Evolutionary conservation across 2,113 vertebrate species (phyloP).

Genomic region (Hucho hucho): DNA sequence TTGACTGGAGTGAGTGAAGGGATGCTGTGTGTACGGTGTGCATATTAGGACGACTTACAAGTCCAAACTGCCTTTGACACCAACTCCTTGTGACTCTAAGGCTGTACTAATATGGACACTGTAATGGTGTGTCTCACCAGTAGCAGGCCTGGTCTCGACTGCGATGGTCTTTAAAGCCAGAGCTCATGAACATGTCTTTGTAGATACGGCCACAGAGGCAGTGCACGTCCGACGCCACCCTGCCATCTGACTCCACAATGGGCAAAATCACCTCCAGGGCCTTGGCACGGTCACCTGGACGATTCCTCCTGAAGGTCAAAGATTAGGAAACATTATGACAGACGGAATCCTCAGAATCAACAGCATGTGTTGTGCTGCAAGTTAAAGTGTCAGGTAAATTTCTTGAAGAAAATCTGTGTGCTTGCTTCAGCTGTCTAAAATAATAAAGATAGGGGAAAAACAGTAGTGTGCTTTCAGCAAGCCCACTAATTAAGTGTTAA

Average conservation of each 20-base stretch:
- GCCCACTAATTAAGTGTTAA: too few species aligned
- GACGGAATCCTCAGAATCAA: too few species aligned
- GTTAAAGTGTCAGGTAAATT: too few species aligned
- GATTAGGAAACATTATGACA: too few species aligned
- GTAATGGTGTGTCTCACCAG: slow-evolving; percentile 72
- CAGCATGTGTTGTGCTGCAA: too few species aligned
- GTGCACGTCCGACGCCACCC: slow-evolving; percentile 81
- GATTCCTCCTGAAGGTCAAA: slow-evolving; percentile 76
- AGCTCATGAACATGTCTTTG: slow-evolving; percentile 89
- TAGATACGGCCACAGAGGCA: slow-evolving; percentile 91
- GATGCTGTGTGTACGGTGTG: neutral
- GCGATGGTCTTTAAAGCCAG: slow-evolving; percentile 70
- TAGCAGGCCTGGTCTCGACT: slow-evolving; percentile 80
- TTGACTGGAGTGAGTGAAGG: neutral
- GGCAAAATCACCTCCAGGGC: slow-evolving; percentile 82
- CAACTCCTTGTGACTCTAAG: too few species aligned
- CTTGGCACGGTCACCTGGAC: slow-evolving; percentile 80
- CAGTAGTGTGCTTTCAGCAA: too few species aligned
- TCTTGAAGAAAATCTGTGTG: too few species aligned
- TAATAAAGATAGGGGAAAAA: too few species aligned
- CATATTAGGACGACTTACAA: too few species aligned
- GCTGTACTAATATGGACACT: neutral
- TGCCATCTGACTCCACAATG: slow-evolving; percentile 62
- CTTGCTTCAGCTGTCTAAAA: too few species aligned
- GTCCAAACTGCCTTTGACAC: too few species aligned